Evolutionary conservation across 2,113 vertebrate species (phyloP).

Genomic region (Ranitomeya variabilis): DNA sequence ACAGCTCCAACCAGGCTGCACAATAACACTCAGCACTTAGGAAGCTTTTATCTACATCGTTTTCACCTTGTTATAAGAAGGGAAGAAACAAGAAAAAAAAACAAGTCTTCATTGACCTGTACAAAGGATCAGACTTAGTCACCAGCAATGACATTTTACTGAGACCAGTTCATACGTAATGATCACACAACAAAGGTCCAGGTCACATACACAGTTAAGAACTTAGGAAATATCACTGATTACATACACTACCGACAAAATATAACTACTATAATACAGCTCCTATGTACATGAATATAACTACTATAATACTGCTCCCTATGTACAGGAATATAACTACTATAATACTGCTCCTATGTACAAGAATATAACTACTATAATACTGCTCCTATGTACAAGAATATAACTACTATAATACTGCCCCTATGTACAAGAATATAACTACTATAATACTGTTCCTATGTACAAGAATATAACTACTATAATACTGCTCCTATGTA

Average conservation of each 20-base stretch:
- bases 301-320: background rate
- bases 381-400: background rate
- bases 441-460: background rate
- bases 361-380: constrained; percentile 5
- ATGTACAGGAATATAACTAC: constrained; percentile 7
- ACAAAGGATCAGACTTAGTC: constrained; percentile 7
- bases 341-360: constrained; percentile 1
- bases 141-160: background rate
- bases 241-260: background rate
- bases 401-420: too few relatives aligned
- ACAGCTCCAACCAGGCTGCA: background rate
- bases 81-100: background rate
- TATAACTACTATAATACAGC: constrained; percentile 15
- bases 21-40: background rate
- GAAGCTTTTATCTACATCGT: constrained; percentile 20
- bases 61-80: background rate
- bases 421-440: background rate
- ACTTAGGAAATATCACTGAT: background rate
- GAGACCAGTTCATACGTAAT: background rate
- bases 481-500: background rate
- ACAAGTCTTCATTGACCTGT: constrained; percentile 1
- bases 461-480: background rate
- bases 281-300: background rate
- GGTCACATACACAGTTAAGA: background rate
- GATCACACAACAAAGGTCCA: background rate